phyloP scores from a whole-genome alignment of 1,140 invertebrate species.

The Orius insidiosus region DNA sequence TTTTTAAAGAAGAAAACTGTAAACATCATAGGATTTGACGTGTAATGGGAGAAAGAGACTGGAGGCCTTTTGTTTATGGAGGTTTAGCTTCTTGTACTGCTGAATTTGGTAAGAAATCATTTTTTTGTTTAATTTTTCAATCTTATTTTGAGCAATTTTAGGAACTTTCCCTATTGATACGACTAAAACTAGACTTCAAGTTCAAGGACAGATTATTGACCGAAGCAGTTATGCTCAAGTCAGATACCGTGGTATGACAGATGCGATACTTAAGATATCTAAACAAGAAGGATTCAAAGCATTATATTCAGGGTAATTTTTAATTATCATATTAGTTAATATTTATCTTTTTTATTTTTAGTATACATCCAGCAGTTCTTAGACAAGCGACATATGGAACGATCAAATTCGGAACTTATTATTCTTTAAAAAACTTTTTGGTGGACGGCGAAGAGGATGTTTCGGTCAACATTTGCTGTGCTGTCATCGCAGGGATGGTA shows the following conservation, averaged over 20 bases:
- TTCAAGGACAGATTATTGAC: slow-evolving; percentile 81
- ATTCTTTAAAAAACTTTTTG: slow-evolving; percentile 61
- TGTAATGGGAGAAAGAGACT: slow-evolving; percentile 41
- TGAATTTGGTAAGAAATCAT: slow-evolving; percentile 61
- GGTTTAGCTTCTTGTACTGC: slow-evolving; percentile 81
- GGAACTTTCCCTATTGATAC: slow-evolving; percentile 96
- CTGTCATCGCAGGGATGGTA: slow-evolving; percentile 63
- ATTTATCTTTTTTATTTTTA: slow-evolving; percentile 29
- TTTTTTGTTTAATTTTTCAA: too few species aligned
- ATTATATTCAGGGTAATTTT: slow-evolving; percentile 63
- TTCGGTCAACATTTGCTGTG: slow-evolving; percentile 67
- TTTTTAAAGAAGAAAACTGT: too few species aligned
- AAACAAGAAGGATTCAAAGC: slow-evolving; percentile 60
- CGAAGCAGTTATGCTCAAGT: slow-evolving; percentile 45
- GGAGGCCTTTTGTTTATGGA: slow-evolving; percentile 87
- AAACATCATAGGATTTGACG: too few species aligned
- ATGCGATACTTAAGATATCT: slow-evolving; percentile 71
- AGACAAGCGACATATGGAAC: slow-evolving; percentile 90
- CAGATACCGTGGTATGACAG: slow-evolving; percentile 79
- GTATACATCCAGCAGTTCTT: slow-evolving; percentile 78
- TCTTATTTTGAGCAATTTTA: slow-evolving; percentile 30
- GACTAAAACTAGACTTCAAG: slow-evolving; percentile 87
- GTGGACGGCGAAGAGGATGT: slow-evolving; percentile 48
- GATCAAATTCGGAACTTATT: slow-evolving; percentile 92
- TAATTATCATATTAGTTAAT: slow-evolving; percentile 13